Percentiles rank a stretch among this genome's conserved stretches.
These are phyloP conservation scores for Clarias batrachus DNA, from an alignment of 2,113 vertebrate species.

Conservation along the genomic window DNA sequence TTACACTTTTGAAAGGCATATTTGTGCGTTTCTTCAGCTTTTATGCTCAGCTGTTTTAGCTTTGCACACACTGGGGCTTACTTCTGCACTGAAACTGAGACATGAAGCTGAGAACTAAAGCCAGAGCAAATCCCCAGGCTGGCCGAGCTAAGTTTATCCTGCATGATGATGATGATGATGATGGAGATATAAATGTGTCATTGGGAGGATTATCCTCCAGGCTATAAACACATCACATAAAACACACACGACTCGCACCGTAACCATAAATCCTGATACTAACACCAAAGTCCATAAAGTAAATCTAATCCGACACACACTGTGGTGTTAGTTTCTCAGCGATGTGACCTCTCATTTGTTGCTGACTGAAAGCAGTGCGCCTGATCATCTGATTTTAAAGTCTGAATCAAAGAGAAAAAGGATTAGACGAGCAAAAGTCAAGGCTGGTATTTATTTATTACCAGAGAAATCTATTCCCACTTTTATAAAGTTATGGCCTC, in stretches of 20 bases:
- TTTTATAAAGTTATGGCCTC: not conserved
- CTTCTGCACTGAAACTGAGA: not conserved
- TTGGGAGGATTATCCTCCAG: not conserved
- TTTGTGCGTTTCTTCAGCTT: too few species aligned
- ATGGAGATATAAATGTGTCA: not conserved
- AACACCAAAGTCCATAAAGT: not conserved
- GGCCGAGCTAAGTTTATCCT: slow-evolving; percentile 1
- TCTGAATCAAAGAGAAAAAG: too few species aligned
- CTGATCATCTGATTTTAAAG: not conserved
- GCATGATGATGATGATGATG: not conserved
- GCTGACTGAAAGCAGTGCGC: not conserved
- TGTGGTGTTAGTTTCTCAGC: not conserved
- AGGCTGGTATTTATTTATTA: too few species aligned
- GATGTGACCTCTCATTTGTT: not conserved
- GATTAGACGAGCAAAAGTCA: too few species aligned
- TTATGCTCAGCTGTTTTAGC: not conserved
- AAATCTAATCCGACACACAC: not conserved
- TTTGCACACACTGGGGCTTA: not conserved
- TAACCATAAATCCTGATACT: not conserved
- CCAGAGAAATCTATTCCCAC: too few species aligned
- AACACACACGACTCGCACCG: not conserved
- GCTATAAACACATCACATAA: not conserved
- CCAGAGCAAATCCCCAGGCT: not conserved
- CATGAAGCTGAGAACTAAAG: not conserved
- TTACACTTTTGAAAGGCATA: not conserved